phyloP scores from a whole-genome alignment of 1,140 invertebrate genomes.

The Gryllus bimaculatus region DNA sequence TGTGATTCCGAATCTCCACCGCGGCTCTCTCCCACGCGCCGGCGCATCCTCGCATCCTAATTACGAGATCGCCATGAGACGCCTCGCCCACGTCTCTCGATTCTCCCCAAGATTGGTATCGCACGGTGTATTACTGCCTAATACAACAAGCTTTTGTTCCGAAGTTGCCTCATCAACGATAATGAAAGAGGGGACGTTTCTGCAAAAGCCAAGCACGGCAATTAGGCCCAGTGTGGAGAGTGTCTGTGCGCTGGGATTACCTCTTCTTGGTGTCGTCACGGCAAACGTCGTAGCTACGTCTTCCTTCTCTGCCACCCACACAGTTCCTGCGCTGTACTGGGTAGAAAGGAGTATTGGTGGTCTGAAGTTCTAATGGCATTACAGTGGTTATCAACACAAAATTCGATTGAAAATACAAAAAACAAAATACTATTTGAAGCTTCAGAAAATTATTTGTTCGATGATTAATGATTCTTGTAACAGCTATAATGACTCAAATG shows the following conservation, averaged over 20 bases:
- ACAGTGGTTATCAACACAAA: no score
- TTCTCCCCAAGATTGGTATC: background rate
- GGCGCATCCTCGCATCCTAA: background rate
- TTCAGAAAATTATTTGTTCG: no score
- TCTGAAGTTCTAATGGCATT: no score
- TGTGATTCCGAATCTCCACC: background rate
- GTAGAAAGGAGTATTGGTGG: no score
- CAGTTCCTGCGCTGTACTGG: no score
- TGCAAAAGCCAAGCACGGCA: background rate
- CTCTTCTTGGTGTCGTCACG: background rate
- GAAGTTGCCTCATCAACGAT: slow-evolving; percentile 3
- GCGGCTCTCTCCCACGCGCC: background rate
- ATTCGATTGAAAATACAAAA: no score
- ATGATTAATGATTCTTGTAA: no score
- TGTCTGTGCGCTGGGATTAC: background rate
- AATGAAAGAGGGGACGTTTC: background rate
- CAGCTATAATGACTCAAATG: no score
- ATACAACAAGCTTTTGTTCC: slow-evolving; percentile 4
- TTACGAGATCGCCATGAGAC: background rate
- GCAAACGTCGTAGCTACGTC: background rate
- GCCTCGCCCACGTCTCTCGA: background rate
- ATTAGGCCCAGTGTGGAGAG: background rate
- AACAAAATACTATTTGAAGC: no score
- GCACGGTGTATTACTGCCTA: background rate
- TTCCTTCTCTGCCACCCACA: no score